Conservation (phyloP, 92 coral and sea anemone genomes). For the Phenganax subtilis region DNA sequence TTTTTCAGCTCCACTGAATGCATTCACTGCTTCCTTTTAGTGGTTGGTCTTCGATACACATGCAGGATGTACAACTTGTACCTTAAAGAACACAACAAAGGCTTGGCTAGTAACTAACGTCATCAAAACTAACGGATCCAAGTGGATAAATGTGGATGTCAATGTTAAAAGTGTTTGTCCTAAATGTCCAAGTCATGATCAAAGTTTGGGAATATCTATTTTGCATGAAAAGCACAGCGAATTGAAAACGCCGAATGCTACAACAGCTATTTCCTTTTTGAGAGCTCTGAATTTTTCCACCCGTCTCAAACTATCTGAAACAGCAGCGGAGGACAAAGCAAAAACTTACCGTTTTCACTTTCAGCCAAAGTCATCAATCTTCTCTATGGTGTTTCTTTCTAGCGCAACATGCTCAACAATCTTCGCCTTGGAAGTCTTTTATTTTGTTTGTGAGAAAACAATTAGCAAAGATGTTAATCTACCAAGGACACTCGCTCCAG, state of each 20-base stretch:
- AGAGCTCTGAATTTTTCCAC: slow-evolving; percentile 19
- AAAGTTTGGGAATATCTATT: too few species aligned
- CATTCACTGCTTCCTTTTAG: background rate
- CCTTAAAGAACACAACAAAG: background rate
- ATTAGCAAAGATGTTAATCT: slow-evolving; percentile 50
- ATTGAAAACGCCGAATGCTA: too few species aligned
- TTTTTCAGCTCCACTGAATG: too few species aligned
- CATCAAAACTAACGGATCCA: too few species aligned
- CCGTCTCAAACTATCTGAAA: background rate
- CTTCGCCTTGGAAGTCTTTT: slow-evolving; percentile 44
- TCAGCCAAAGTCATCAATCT: too few species aligned
- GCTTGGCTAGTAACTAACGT: too few species aligned
- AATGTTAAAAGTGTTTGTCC: background rate
- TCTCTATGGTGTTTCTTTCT: slow-evolving; percentile 47
- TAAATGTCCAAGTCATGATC: background rate
- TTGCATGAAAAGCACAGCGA: too few species aligned
- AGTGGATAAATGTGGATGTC: too few species aligned
- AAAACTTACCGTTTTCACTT: slow-evolving; percentile 10
- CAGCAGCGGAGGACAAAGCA: background rate
- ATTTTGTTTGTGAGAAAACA: slow-evolving; percentile 52
- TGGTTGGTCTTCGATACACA: background rate
- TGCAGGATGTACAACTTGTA: background rate
- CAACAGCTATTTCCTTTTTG: background rate
- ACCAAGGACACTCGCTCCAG: slow-evolving; percentile 58
- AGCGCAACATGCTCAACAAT: slow-evolving; percentile 54